Base-by-base conservation (phyloP, 2,888 invertebrate species). In the Nasonia oneida region DNA sequence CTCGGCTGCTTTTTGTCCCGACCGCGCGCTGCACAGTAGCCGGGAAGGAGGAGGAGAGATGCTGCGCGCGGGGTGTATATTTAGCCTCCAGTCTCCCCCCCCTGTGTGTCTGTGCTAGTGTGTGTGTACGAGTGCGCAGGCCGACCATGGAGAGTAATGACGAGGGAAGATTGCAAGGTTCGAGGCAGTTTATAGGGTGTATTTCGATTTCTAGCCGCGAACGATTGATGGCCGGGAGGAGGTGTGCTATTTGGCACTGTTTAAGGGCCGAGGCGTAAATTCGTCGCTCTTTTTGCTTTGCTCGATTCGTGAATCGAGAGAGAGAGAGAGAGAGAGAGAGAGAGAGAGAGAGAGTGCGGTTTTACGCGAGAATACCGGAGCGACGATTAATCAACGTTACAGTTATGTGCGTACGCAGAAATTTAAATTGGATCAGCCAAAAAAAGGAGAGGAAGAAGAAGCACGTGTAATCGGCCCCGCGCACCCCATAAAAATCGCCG, bases 161-260 rank as follows among this genome's bases (percentile, higher is more conserved):
- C 67, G 67, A 33, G 67, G 67, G 67, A 33, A 67, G 67, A 67
- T 67, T 67, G 67, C 33, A 67, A 67, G 67, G 67, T 67, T 67
- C 29, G 67, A 67, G 33, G 29, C 29, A 33, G 67, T 33, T 33
- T 67, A 67, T 29, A 67, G 67, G 67, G 67, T 67, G 67, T 67
- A 67, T 67, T 67, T 67, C 67, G 67, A 67, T 67, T 67, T 67
- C 37, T 73, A n/a, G 73, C 33, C 70, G 73, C 18, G 42, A n/a
- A 37, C 39, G 42, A 37, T 42, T 14, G 67, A 29, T 67, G 23
- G 67, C 67, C 14, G 5, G 67, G 57, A 57, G 57, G 57, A 57
- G 57, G n/a, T 53, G 53, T 50, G 50, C 18, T 23, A 61, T 61
- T 61, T 61, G n/a, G 57, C 2, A 61, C 57, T n/a, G 57, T 61